Conservation (phyloP, 2,797 vertebrate genomes). For the Tarsius wallacei region DNA sequence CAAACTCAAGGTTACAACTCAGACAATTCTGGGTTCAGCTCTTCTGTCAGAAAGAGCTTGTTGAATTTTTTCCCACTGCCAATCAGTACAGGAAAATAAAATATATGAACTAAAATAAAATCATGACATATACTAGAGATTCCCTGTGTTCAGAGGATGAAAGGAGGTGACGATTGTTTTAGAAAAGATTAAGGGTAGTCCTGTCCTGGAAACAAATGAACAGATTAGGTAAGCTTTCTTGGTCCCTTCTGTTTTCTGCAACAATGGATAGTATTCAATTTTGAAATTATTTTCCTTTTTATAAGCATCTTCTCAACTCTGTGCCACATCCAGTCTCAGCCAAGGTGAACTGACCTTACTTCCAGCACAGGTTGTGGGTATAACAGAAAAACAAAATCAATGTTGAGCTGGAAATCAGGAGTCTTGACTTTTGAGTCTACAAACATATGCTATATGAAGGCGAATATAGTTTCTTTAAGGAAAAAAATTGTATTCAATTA, state of each 20-base stretch:
- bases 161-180: background rate
- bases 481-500: background rate
- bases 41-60: background rate
- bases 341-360: background rate
- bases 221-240: background rate
- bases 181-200: background rate
- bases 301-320: background rate
- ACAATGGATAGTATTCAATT: background rate
- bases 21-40: background rate
- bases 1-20: background rate
- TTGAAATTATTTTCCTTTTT: background rate
- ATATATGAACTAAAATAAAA: background rate
- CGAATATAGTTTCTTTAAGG: background rate
- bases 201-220: background rate
- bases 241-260: background rate
- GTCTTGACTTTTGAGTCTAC: background rate
- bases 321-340: background rate
- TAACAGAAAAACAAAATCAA: background rate
- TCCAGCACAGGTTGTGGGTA: background rate
- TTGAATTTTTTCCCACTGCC: background rate
- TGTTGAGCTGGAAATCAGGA: background rate
- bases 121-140: background rate
- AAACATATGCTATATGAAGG: background rate
- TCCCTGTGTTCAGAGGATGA: background rate
- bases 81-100: constrained; percentile 18